Conservation (phyloP, 2,888 invertebrate species). For the Sinodicranocentrus sp. region DNA sequence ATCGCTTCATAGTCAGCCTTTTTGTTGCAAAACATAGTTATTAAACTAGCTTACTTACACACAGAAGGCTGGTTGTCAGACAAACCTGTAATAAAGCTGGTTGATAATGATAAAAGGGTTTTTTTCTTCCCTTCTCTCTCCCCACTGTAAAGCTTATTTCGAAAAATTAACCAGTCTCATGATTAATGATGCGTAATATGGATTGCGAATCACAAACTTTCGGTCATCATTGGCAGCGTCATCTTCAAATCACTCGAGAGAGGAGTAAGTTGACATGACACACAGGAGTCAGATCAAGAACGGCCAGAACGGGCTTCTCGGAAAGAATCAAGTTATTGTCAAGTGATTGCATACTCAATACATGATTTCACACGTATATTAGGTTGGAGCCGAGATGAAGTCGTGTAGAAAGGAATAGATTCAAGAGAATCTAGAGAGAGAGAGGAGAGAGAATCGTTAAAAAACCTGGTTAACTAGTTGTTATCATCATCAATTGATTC, state of each 20-base stretch:
- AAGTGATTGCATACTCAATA: conserved; percentile 7
- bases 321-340: conserved; percentile 11
- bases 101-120: conserved; percentile 29
- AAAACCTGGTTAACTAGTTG: conserved; percentile 58
- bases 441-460: background rate
- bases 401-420: background rate
- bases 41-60: conserved; percentile 41
- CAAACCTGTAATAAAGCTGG: conserved; percentile 40
- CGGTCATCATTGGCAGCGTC: background rate
- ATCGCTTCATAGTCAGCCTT: conserved; percentile 31
- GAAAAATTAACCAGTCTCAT: conserved; percentile 51
- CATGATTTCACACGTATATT: background rate
- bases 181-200: conserved; percentile 61
- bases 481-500: conserved; percentile 47
- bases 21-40: conserved; percentile 37
- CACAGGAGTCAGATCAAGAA: conserved; percentile 22
- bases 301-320: background rate
- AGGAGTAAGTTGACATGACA: conserved; percentile 40
- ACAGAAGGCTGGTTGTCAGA: conserved; percentile 45
- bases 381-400: background rate
- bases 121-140: background rate
- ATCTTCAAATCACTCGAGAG: conserved; percentile 5
- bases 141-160: conserved; percentile 1
- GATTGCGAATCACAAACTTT: conserved; percentile 21
- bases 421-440: background rate